A percentile compares a stretch with the other conserved stretches of the same genome.
Conservation (phyloP, 2,888 invertebrate genomes). For the Leptogaster cylindrica region DNA sequence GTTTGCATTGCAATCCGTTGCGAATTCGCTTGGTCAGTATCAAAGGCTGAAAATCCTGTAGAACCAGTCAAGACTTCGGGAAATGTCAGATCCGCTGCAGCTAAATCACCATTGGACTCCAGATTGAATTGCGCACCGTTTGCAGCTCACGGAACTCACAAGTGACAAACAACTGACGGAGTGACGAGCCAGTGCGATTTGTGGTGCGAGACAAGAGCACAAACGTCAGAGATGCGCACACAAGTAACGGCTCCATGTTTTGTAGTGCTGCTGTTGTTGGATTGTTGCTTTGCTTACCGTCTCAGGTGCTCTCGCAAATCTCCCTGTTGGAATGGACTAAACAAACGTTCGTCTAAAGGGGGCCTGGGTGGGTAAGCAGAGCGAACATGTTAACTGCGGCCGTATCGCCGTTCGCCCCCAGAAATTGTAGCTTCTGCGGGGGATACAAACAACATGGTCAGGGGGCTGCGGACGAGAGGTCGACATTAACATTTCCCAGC, state of each 20-base stretch:
- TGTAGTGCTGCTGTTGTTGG: too few relatives aligned
- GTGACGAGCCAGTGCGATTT: slow-evolving; percentile 47
- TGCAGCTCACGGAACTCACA: slow-evolving; percentile 51
- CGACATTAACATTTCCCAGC: too few relatives aligned
- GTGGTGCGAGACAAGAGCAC: slow-evolving; percentile 20
- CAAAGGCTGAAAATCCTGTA: not conserved
- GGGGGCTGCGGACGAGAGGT: not conserved
- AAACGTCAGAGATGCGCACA: slow-evolving; percentile 30
- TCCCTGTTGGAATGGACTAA: slow-evolving; percentile 15
- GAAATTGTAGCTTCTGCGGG: too few relatives aligned
- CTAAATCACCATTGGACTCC: too few relatives aligned
- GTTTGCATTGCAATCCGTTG: slow-evolving; percentile 59
- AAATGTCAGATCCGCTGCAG: too few relatives aligned
- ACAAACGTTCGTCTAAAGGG: not conserved
- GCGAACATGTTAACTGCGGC: not conserved
- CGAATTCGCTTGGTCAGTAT: not conserved
- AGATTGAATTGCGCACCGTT: too few relatives aligned
- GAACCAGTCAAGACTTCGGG: too few relatives aligned
- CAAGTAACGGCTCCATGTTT: too few relatives aligned
- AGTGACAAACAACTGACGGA: slow-evolving; percentile 53
- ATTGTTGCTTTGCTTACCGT: too few relatives aligned
- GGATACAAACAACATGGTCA: slow-evolving; percentile 2
- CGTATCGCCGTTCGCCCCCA: not conserved
- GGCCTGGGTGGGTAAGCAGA: not conserved
- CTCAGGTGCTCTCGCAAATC: too few relatives aligned